phyloP scores from a whole-genome alignment of 2,113 vertebrate species.

The Antechinus flavipes region DNA sequence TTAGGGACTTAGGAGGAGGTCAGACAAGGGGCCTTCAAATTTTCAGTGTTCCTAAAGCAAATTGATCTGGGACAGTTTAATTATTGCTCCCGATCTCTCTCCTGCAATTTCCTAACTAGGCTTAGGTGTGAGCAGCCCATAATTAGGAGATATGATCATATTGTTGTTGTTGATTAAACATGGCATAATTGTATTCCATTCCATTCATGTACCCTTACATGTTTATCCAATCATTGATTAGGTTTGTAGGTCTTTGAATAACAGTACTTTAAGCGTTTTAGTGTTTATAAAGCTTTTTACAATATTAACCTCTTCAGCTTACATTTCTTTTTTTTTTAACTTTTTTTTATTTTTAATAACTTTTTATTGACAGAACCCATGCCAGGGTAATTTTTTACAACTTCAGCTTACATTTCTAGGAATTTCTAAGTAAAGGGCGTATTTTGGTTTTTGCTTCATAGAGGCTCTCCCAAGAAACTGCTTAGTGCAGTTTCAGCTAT shows the following conservation, averaged over 20 bases:
- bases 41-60: neutral
- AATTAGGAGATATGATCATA: neutral
- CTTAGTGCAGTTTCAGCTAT: neutral
- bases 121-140: neutral
- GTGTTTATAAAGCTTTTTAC: neutral
- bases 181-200: neutral
- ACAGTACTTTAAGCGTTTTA: neutral
- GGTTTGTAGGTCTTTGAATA: neutral
- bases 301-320: neutral
- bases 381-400: neutral
- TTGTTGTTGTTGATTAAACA: neutral
- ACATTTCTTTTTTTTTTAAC: neutral
- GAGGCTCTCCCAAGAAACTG: neutral
- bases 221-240: neutral
- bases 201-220: neutral
- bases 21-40: neutral
- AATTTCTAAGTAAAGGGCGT: neutral
- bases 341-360: too few relatives aligned
- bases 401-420: neutral
- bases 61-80: neutral
- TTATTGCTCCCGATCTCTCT: neutral
- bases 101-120: neutral
- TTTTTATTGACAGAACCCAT: too few relatives aligned
- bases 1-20: neutral
- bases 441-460: neutral